Percentiles rank a stretch among this genome's conserved stretches.
phyloP scores from a whole-genome alignment of 64 coral and sea anemone species.

The Platygyra sinensis region DNA sequence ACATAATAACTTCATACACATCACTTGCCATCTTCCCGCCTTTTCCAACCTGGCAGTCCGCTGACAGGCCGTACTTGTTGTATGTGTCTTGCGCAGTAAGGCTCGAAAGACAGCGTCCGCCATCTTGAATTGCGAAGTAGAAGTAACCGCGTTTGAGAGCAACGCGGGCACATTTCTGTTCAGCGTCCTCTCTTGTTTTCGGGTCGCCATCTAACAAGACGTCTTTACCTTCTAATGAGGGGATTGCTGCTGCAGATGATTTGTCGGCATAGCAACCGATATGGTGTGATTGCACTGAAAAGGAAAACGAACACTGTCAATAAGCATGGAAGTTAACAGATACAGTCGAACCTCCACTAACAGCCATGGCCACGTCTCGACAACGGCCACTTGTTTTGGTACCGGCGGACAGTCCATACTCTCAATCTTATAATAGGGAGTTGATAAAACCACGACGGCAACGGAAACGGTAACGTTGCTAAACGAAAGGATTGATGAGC shows the following conservation, averaged over 20 bases:
- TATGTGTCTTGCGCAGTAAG: constrained; percentile 46
- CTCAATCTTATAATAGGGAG: no score
- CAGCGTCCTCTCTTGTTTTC: constrained; percentile 8
- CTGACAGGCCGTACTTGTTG: constrained; percentile 34
- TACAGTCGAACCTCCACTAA: no score
- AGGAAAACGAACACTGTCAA: background rate
- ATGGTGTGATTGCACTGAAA: background rate
- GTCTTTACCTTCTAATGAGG: constrained; percentile 45
- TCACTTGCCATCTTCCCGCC: constrained; percentile 43
- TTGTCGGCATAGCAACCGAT: constrained; percentile 53
- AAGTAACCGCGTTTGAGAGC: constrained; percentile 28
- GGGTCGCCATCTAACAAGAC: constrained; percentile 27
- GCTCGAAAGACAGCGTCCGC: constrained; percentile 36
- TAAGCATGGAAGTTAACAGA: background rate
- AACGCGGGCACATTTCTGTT: constrained; percentile 36
- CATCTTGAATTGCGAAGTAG: constrained; percentile 48
- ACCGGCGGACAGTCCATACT: no score
- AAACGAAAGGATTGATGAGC: no score
- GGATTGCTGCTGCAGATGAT: background rate
- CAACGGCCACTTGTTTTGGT: no score
- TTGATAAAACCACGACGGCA: no score
- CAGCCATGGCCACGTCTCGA: no score
- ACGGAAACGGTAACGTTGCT: no score
- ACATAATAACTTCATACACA: constrained; percentile 55
- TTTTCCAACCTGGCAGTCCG: constrained; percentile 27